These are phyloP conservation scores for Blastomussa wellsi DNA, from an alignment of 92 coral and sea anemone genomes.

Conservation along the genomic window DNA sequence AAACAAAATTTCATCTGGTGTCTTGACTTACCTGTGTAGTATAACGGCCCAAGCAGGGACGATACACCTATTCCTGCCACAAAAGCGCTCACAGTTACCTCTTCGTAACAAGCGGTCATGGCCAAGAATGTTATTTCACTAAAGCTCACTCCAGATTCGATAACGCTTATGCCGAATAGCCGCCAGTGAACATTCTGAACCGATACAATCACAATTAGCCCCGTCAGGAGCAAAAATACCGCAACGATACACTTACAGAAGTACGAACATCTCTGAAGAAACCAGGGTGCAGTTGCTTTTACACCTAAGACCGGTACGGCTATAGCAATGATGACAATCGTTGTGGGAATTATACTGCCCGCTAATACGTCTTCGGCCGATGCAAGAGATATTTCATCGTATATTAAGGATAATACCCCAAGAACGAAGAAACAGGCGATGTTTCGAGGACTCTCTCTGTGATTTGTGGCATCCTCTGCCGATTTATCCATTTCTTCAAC, in stretches of 20 bases:
- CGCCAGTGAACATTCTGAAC: slow-evolving; percentile 43
- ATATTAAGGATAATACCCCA: slow-evolving; percentile 48
- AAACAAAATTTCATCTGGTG: too few relatives aligned
- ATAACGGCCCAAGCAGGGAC: slow-evolving; percentile 62
- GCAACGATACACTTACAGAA: slow-evolving; percentile 23
- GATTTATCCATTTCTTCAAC: neutral
- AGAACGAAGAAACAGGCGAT: slow-evolving; percentile 44
- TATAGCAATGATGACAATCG: slow-evolving; percentile 54
- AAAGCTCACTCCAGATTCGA: slow-evolving; percentile 54
- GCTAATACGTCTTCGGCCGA: slow-evolving; percentile 62
- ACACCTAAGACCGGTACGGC: slow-evolving; percentile 54
- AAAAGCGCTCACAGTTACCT: slow-evolving; percentile 60
- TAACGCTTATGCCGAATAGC: slow-evolving; percentile 50
- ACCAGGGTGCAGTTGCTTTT: slow-evolving; percentile 55
- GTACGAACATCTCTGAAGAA: slow-evolving; percentile 53
- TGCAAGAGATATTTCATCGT: slow-evolving; percentile 53
- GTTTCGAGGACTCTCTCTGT: slow-evolving; percentile 39
- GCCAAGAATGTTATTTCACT: slow-evolving; percentile 64
- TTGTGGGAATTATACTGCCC: slow-evolving; percentile 54
- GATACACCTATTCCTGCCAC: slow-evolving; percentile 63
- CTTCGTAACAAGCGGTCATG: slow-evolving; percentile 54
- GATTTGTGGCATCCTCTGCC: neutral
- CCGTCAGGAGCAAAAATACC: slow-evolving; percentile 35
- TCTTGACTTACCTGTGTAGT: slow-evolving; percentile 58
- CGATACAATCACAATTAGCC: slow-evolving; percentile 43